Base-by-base conservation (phyloP, 2,888 invertebrate genomes). In the Onthophagus sagittarius region DNA sequence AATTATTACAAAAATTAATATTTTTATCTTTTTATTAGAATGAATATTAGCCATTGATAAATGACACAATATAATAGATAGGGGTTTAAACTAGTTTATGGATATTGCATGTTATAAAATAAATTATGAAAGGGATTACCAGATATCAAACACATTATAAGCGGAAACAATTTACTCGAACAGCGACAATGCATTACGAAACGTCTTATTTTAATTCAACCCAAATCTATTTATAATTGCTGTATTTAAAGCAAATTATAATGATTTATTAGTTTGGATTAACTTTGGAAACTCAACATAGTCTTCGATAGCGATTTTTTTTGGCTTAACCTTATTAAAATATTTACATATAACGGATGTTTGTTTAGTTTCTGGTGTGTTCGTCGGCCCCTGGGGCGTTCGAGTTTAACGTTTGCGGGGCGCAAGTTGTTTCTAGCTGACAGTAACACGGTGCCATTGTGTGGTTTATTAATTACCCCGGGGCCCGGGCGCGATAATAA, bases 391-490 rank as follows among this genome's bases (percentile, higher is more conserved):
- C 13, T 32, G 63, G 39, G 23, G 72, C n/a, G n/a, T 62, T 32
- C 39, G 67, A 67, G 67, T 67, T 67, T 67, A 67, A 32, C 67
- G 23, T 23, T 15, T 14, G 63, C 32, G n/a, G 67, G 6, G 31
- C 31, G 32, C 31, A 32, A 67, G 67, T 67, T 23, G 67, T 67
- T 67, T 23, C 67, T n/a, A 23, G 31, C 67, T 32, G 67, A 67
- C 67, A 67, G 67, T 67, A 67, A 67, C 67, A 67, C 67, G 67
- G 32, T 23, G 67, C 15, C 67, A 67, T 67, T 67, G 67, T 67
- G 67, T 67, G 67, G 67, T 67, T 67, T 67, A 67, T 67, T 67
- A 67, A 67, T 67, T 67, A 67, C 67, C 67, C 67, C 67, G 31
- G 9, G 67, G 32, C 31, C 23, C 31, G 23, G 67, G 67, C 67